phyloP scores from a whole-genome alignment of 1,140 invertebrate genomes.

The Drosophila watanabei region DNA sequence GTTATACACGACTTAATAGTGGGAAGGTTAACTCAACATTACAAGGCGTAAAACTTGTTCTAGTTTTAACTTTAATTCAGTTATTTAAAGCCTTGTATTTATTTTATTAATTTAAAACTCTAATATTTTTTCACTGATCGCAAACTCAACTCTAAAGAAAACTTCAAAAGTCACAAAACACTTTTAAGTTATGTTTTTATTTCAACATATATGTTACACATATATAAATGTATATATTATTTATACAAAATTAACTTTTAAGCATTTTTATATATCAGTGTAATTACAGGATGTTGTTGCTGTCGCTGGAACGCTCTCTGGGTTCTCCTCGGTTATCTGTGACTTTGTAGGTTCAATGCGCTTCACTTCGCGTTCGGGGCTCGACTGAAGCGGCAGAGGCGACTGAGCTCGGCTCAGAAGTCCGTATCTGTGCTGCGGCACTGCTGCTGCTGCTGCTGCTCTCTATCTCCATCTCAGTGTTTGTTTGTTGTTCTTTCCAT shows the following conservation, averaged over 20 bases:
- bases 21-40: background rate
- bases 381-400: slow-evolving; percentile 57
- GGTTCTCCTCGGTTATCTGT: slow-evolving; percentile 19
- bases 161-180: background rate
- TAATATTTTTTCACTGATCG: background rate
- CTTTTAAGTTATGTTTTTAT: background rate
- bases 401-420: slow-evolving; percentile 55
- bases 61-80: too few relatives aligned
- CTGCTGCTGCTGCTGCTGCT: slow-evolving; percentile 27
- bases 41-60: too few relatives aligned
- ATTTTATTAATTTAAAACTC: background rate
- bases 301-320: slow-evolving; percentile 19
- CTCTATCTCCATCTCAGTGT: background rate
- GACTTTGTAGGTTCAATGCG: slow-evolving; percentile 38
- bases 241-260: background rate
- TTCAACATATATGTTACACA: too few relatives aligned
- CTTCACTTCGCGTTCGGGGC: slow-evolving; percentile 59
- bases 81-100: too few relatives aligned
- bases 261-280: background rate
- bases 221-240: too few relatives aligned
- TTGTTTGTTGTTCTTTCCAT: slow-evolving; percentile 9
- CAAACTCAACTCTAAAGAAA: background rate
- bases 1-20: background rate
- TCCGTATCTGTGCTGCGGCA: slow-evolving; percentile 20
- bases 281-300: slow-evolving; percentile 37